phyloP scores from a whole-genome alignment of 2,888 invertebrate genomes.

The Alviniconcha strummeri region DNA sequence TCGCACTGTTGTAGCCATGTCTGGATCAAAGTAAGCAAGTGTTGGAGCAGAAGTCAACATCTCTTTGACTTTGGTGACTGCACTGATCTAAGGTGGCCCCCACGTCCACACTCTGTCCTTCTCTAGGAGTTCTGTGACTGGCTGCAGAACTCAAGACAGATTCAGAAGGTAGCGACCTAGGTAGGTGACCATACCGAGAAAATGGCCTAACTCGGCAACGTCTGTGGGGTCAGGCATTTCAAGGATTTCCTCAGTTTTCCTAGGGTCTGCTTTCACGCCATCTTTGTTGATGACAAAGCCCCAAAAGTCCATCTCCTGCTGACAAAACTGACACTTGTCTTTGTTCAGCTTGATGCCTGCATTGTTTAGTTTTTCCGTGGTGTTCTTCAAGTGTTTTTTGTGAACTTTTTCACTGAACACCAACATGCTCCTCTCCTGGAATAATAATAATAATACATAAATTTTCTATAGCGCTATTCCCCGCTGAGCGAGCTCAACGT shows the following conservation, averaged over 20 bases:
- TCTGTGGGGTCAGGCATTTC: slow-evolving; percentile 3
- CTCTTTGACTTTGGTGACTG: not conserved
- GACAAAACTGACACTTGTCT: not conserved
- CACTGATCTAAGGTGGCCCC: not conserved
- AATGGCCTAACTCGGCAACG: not conserved
- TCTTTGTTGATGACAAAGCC: not conserved
- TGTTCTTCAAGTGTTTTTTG: slow-evolving; percentile 4
- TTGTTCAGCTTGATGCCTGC: not conserved
- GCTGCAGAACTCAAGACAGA: not conserved
- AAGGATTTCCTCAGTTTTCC: not conserved
- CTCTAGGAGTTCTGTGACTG: slow-evolving; percentile 5
- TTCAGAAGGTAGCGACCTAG: not conserved
- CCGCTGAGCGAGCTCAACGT: too few species aligned
- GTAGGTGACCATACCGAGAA: not conserved
- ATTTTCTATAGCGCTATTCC: too few species aligned
- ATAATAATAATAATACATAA: too few species aligned
- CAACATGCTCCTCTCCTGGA: too few species aligned
- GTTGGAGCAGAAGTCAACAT: not conserved
- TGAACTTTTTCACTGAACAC: not conserved
- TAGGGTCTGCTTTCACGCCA: not conserved
- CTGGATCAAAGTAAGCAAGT: not conserved
- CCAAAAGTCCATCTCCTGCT: not conserved
- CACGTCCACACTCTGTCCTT: slow-evolving; percentile 3
- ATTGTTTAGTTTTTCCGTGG: not conserved
- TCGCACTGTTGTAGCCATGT: slow-evolving; percentile 26